A percentile compares a stretch with the other conserved stretches of the same genome.
phyloP scores from a whole-genome alignment of 2,888 invertebrate species.

The Brachyptera risi region DNA sequence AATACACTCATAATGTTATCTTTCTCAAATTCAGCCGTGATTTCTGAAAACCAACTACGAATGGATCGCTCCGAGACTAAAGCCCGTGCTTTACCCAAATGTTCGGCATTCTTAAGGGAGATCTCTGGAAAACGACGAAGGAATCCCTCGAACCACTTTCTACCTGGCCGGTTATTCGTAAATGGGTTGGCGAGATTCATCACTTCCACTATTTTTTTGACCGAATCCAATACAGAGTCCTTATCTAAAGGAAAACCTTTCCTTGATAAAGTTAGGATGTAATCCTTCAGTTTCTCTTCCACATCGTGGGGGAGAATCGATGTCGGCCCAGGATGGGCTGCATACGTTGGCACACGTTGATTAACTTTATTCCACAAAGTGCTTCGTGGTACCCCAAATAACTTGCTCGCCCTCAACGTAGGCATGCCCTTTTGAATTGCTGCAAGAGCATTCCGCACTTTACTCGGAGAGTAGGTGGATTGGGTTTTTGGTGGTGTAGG shows the following conservation, averaged over 20 bases:
- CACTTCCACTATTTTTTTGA: constrained; percentile 33
- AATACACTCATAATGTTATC: too few relatives aligned
- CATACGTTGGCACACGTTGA: background rate
- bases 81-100: constrained; percentile 26
- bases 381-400: background rate
- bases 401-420: background rate
- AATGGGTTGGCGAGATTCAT: constrained; percentile 30
- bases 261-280: background rate
- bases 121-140: constrained; percentile 31
- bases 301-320: background rate
- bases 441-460: too few relatives aligned
- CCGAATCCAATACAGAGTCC: constrained; percentile 29
- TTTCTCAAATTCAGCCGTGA: constrained; percentile 7
- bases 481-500: too few relatives aligned
- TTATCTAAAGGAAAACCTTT: constrained; percentile 33
- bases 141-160: constrained; percentile 35
- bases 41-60: constrained; percentile 18
- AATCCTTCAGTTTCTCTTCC: background rate
- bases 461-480: too few relatives aligned
- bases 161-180: constrained; percentile 22
- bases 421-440: too few relatives aligned
- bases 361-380: background rate
- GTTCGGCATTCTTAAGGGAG: constrained; percentile 32
- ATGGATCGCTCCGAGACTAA: constrained; percentile 11
- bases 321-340: background rate